These are phyloP conservation scores for Myanophis thanlyinensis DNA, from an alignment of 2,113 vertebrate species.

Conservation along the genomic window DNA sequence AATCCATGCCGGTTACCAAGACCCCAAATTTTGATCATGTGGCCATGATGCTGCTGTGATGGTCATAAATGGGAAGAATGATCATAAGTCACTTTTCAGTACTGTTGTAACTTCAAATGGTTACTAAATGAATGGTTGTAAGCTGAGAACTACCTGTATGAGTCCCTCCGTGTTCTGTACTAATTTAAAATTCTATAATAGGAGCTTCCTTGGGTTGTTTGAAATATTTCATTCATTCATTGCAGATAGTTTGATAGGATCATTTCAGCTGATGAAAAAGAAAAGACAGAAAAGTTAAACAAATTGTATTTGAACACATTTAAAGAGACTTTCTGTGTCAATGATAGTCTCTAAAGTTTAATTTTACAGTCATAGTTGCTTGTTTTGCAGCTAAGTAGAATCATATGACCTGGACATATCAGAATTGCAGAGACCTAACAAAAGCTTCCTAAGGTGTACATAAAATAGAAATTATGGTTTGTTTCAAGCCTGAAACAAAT, in stretches of 20 bases:
- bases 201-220: not conserved
- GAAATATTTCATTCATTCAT: not conserved
- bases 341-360: not conserved
- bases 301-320: not conserved
- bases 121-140: not conserved
- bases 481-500: not conserved
- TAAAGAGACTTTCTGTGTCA: not conserved
- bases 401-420: not conserved
- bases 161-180: not conserved
- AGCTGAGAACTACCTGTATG: not conserved
- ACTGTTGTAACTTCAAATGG: not conserved
- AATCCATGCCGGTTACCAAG: not conserved
- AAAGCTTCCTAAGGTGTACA: not conserved
- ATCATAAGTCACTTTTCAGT: not conserved
- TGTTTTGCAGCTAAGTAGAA: not conserved
- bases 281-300: not conserved
- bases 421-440: not conserved
- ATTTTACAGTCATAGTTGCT: not conserved
- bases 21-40: not conserved
- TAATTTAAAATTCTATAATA: not conserved
- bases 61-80: not conserved
- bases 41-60: not conserved
- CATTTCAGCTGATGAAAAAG: not conserved
- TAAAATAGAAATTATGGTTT: not conserved
- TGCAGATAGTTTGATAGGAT: not conserved